Evolutionary conservation across 2,888 invertebrate species (phyloP).

Genomic region (Pseudeuparius sepicola): DNA sequence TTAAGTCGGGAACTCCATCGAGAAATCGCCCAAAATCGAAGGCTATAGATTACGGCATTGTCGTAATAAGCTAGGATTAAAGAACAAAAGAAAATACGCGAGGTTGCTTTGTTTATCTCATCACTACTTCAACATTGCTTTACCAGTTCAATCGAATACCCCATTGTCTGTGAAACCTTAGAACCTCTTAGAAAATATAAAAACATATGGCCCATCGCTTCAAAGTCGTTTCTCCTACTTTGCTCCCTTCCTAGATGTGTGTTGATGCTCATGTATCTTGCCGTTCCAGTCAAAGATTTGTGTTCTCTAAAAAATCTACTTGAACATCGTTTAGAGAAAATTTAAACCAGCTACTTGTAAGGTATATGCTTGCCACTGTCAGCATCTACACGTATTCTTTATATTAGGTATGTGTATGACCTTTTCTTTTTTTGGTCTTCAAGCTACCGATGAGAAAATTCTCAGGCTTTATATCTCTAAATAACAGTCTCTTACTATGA

Average conservation of each 20-base stretch:
- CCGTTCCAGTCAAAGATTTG: slow-evolving; percentile 98
- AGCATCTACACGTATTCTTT: slow-evolving; percentile 98
- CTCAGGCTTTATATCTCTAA: slow-evolving; percentile 98
- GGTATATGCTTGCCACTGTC: slow-evolving; percentile 99
- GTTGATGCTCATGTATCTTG: slow-evolving; percentile 99
- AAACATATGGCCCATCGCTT: slow-evolving; percentile 99
- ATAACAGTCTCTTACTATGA: slow-evolving; percentile 97
- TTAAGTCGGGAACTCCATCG: no score
- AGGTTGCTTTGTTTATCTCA: no score
- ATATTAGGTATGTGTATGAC: slow-evolving; percentile 99
- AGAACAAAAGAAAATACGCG: no score
- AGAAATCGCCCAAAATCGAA: no score
- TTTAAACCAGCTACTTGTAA: slow-evolving; percentile 52
- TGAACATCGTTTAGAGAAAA: background rate
- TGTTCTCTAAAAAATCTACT: slow-evolving; percentile 90
- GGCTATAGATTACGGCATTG: no score
- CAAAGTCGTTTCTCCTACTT: slow-evolving; percentile 96
- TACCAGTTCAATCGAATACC: slow-evolving; percentile 86
- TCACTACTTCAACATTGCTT: no score
- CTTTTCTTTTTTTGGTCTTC: slow-evolving; percentile 94
- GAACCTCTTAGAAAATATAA: slow-evolving; percentile 99
- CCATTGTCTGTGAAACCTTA: slow-evolving; percentile 79
- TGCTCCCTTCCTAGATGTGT: slow-evolving; percentile 99
- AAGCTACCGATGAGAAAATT: slow-evolving; percentile 98
- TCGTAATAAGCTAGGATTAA: no score